Evolutionary conservation across 2,797 vertebrate genomes (phyloP), one percentile per base, ranked within the genome.

Genomic region (Chromobotia macracanthus): DNA sequence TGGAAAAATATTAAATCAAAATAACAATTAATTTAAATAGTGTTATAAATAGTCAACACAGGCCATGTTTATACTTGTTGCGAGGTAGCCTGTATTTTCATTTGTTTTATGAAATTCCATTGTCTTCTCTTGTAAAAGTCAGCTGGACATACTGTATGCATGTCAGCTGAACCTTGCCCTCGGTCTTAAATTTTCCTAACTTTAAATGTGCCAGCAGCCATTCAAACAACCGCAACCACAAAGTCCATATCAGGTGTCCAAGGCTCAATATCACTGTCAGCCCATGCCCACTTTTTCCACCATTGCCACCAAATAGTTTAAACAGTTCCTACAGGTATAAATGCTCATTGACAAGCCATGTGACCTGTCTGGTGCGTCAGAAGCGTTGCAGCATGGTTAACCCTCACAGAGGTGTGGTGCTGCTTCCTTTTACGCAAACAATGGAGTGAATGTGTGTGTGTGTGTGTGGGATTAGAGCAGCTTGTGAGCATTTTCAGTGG

Each of bases 401-500:
- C 48, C 56, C 64, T 19, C 8, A 13, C 38, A 63, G 66, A 82
- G 80, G 78, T 61, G 84, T 79, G 78, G 79, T 12, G 8, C 70
- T 79, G 68, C 64, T 70, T 72, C 70, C 48, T 38, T 28, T 81
- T 84, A 70, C 28, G 16, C 79, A 80, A 83, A 86, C 83, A 84
- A 51, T 79, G 21, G 28, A n/a, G 68, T 41, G 81, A 81, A 65
- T 58, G 19, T 74, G 75, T 61, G 58, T 12, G 16, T 12, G 16
- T 44, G 76, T 15, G 10, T 81, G 81, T 67, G 69, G 75, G 55
- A 76, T 78, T 82, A 79, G 21, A 82, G 38, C 19, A 16, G 53
- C 77, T 72, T 78, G 69, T 79, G 75, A 67, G 28, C 25, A 3
- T 19, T 60, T 44, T 65, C n/a, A n/a, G 21, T 21, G 79, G 63